These are phyloP conservation scores for Onthophagus taurus DNA, from an alignment of 1,140 invertebrate species.

Conservation along the genomic window DNA sequence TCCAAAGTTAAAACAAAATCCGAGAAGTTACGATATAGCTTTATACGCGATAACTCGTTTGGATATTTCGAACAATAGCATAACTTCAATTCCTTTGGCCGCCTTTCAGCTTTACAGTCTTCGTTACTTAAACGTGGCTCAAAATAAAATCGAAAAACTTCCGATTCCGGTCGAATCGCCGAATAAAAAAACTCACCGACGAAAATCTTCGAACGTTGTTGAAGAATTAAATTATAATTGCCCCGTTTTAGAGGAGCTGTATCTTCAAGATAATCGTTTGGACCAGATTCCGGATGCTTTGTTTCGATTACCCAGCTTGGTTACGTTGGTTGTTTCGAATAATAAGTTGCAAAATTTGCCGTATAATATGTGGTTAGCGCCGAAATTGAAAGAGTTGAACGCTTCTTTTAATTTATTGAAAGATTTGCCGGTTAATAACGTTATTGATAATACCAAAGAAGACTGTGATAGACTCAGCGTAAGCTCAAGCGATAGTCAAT, in stretches of 20 bases:
- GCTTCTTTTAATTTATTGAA: conserved; percentile 82
- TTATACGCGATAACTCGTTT: conserved; percentile 86
- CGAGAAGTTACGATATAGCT: conserved; percentile 59
- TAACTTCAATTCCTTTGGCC: conserved; percentile 68
- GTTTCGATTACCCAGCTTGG: conserved; percentile 70
- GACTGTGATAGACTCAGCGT: conserved; percentile 35
- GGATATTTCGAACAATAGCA: conserved; percentile 86
- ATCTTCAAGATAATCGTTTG: conserved; percentile 80
- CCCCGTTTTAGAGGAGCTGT: conserved; percentile 79
- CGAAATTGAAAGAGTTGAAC: conserved; percentile 83
- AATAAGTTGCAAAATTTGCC: conserved; percentile 87
- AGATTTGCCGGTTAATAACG: conserved; percentile 56
- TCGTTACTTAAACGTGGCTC: conserved; percentile 73
- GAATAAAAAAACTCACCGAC: conserved; percentile 31
- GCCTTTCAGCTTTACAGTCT: conserved; percentile 75
- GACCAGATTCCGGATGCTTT: conserved; percentile 69
- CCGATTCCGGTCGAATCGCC: conserved; percentile 39
- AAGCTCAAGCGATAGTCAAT: conserved; percentile 36
- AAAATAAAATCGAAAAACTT: conserved; percentile 76
- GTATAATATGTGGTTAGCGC: conserved; percentile 80
- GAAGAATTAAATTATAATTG: conserved; percentile 49
- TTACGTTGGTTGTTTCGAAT: conserved; percentile 82
- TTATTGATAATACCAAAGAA: conserved; percentile 23
- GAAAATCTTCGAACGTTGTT: conserved; percentile 27
- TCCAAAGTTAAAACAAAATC: conserved; percentile 63